Conservation (phyloP, 2,888 invertebrate genomes). For the Agrilus biguttatus region DNA sequence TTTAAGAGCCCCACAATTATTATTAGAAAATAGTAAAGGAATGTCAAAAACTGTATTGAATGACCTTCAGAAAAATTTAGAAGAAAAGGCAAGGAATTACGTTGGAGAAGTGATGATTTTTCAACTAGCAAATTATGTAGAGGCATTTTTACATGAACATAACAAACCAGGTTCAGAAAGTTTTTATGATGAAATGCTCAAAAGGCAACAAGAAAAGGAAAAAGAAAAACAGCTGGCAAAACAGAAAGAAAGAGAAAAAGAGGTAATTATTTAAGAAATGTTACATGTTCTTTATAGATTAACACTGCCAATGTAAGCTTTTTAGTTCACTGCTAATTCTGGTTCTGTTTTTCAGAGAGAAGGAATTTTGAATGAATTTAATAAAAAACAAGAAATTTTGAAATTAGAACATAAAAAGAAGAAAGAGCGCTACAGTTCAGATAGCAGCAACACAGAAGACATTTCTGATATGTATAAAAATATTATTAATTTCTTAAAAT, state of each 20-base stretch:
- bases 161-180: constrained; percentile 71
- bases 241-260: constrained; percentile 49
- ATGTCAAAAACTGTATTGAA: constrained; percentile 55
- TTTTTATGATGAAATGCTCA: constrained; percentile 84
- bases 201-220: constrained; percentile 50
- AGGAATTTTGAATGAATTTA: constrained; percentile 60
- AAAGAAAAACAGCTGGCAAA: constrained; percentile 45
- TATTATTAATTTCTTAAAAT: neutral
- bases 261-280: constrained; percentile 28
- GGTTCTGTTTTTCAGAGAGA: constrained; percentile 36
- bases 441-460: constrained; percentile 3
- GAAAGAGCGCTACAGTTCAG: constrained; percentile 21
- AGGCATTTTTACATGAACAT: constrained; percentile 64
- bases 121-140: constrained; percentile 63
- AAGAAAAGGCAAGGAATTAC: constrained; percentile 37
- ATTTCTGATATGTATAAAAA: no score
- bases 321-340: neutral
- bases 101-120: constrained; percentile 79
- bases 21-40: constrained; percentile 62
- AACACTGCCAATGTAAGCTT: neutral
- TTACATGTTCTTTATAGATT: no score
- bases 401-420: constrained; percentile 48
- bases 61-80: constrained; percentile 45
- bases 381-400: constrained; percentile 62
- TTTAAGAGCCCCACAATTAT: constrained; percentile 48